phyloP scores from a whole-genome alignment of 2,113 vertebrate species.

The Desmodus rotundus region DNA sequence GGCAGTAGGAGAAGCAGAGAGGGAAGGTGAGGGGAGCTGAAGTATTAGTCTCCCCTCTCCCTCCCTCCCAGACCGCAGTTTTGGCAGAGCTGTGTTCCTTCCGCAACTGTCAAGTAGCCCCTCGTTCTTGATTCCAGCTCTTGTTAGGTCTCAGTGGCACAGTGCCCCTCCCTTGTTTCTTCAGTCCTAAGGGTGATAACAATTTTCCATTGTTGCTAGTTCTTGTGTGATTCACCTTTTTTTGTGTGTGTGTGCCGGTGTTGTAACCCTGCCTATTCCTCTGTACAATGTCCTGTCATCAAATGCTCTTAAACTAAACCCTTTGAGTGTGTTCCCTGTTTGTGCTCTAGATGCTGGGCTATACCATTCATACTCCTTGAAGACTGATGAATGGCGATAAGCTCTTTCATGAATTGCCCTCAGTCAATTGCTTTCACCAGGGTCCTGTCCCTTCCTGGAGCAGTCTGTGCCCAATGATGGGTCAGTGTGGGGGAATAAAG shows the following conservation, averaged over 20 bases:
- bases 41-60: background rate
- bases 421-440: background rate
- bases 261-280: background rate
- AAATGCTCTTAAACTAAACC: background rate
- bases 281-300: background rate
- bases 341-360: background rate
- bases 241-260: background rate
- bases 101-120: background rate
- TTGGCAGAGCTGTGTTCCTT: background rate
- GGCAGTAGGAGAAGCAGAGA: background rate
- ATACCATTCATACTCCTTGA: background rate
- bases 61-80: background rate
- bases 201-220: background rate
- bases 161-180: background rate
- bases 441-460: background rate
- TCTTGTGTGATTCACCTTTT: background rate
- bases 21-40: background rate
- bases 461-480: background rate
- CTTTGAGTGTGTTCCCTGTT: background rate
- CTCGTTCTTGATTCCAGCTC: background rate
- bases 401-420: background rate
- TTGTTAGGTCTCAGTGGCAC: background rate
- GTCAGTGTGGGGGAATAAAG: background rate
- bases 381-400: background rate
- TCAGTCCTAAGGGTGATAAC: background rate